Conservation (phyloP, 1,140 invertebrate genomes). For the Pectinophora gossypiella region DNA sequence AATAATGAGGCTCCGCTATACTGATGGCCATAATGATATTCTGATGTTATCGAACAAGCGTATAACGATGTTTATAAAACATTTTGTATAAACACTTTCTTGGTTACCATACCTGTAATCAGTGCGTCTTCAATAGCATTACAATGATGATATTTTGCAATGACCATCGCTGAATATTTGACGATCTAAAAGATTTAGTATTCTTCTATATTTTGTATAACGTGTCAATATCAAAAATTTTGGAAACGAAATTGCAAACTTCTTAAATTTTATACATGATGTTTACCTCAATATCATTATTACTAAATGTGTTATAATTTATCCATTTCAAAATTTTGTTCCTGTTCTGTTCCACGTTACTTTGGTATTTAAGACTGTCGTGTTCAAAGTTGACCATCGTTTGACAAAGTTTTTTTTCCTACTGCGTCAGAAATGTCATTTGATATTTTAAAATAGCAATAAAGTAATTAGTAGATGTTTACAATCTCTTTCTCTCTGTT, state of each 20-base stretch:
- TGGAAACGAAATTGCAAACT: no score
- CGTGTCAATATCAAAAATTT: background rate
- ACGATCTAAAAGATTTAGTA: background rate
- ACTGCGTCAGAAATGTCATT: no score
- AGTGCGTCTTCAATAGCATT: background rate
- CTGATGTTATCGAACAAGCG: constrained; percentile 46
- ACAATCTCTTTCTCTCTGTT: no score
- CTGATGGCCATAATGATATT: constrained; percentile 30
- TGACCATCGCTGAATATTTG: background rate
- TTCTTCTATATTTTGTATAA: background rate
- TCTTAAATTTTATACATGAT: constrained; percentile 6
- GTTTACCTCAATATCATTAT: constrained; percentile 32
- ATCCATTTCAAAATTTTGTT: background rate
- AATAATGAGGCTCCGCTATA: constrained; percentile 26
- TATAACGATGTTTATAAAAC: constrained; percentile 63
- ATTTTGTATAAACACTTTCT: constrained; percentile 30
- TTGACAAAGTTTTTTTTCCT: background rate
- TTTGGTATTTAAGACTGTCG: background rate
- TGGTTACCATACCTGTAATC: constrained; percentile 3
- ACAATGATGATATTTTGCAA: background rate
- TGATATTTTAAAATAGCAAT: no score
- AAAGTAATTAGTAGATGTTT: no score
- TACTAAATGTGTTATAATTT: constrained; percentile 38
- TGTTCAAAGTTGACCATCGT: background rate
- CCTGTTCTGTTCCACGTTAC: background rate